These are phyloP conservation scores for Eulithis prunata DNA, from an alignment of 2,888 invertebrate genomes.

Conservation along the genomic window DNA sequence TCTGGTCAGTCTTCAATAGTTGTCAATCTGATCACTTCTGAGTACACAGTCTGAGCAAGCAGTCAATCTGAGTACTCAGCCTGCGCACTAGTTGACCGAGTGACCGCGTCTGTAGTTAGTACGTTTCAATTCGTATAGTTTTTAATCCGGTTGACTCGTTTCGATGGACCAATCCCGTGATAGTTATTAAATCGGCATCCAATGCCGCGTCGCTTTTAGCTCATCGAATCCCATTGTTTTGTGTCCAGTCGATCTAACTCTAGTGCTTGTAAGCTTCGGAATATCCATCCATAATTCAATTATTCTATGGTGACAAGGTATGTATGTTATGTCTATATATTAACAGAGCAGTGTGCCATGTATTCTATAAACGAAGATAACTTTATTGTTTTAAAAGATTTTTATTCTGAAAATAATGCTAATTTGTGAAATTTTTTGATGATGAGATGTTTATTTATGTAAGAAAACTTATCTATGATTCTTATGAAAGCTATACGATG, in stretches of 20 bases:
- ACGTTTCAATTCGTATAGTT: conserved; percentile 74
- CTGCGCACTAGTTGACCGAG: conserved; percentile 1
- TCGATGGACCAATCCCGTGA: conserved; percentile 76
- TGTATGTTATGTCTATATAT: conserved; percentile 73
- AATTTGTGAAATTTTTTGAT: conserved; percentile 78
- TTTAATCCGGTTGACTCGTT: conserved; percentile 61
- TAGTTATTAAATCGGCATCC: conserved; percentile 61
- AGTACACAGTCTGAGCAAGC: conserved; percentile 2
- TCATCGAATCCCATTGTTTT: conserved; percentile 34
- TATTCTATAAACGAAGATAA: conserved; percentile 76
- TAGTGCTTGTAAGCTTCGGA: conserved; percentile 80
- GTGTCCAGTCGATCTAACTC: conserved; percentile 52
- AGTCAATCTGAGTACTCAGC: background rate
- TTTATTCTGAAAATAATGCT: conserved; percentile 81
- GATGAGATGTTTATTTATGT: conserved; percentile 81
- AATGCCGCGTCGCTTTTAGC: conserved; percentile 65
- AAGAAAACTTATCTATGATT: conserved; percentile 70
- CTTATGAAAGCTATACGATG: conserved; percentile 67
- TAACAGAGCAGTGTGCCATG: conserved; percentile 82
- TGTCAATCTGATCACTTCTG: background rate
- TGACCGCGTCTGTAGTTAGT: conserved; percentile 56
- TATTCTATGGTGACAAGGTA: conserved; percentile 84
- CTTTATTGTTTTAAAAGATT: conserved; percentile 73
- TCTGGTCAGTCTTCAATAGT: no score
- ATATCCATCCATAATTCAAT: conserved; percentile 84